Percentiles rank a stretch among this genome's conserved stretches.
These are phyloP conservation scores for Pachypsylla venusta DNA, from an alignment of 1,140 invertebrate species.

Conservation along the genomic window DNA sequence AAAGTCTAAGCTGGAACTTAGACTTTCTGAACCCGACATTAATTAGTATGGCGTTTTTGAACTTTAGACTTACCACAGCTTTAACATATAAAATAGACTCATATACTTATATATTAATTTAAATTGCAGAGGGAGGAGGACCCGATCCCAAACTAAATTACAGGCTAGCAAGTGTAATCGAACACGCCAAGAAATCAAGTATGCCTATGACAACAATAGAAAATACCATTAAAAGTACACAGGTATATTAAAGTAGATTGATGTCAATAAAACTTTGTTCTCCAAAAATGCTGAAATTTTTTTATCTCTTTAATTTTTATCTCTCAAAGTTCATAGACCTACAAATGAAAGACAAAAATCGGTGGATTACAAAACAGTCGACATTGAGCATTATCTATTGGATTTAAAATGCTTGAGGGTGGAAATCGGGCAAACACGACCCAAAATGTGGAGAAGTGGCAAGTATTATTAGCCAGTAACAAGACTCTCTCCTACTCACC, in stretches of 20 bases:
- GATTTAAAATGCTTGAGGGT: not conserved
- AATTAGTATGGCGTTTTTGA: not conserved
- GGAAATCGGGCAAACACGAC: too few species aligned
- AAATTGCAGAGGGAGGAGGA: slow-evolving; percentile 34
- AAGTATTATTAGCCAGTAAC: too few species aligned
- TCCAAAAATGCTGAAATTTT: too few species aligned
- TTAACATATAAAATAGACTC: not conserved
- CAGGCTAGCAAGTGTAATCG: slow-evolving; percentile 38
- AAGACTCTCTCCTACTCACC: too few species aligned
- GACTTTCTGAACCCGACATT: not conserved
- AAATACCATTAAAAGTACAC: slow-evolving; percentile 36
- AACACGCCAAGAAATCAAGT: slow-evolving; percentile 39
- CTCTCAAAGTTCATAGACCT: not conserved
- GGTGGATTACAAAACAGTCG: not conserved
- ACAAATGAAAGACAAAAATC: not conserved
- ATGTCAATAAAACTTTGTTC: too few species aligned
- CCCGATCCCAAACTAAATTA: slow-evolving; percentile 39
- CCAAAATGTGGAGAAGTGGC: too few species aligned
- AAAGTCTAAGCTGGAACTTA: not conserved
- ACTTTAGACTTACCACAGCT: not conserved
- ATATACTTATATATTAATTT: slow-evolving; percentile 10
- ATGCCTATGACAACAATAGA: slow-evolving; percentile 43
- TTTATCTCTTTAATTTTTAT: too few species aligned
- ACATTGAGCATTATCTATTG: not conserved
- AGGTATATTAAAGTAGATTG: slow-evolving; percentile 25